Conservation (phyloP, 2,113 vertebrate genomes). For the Mus musculus region DNA sequence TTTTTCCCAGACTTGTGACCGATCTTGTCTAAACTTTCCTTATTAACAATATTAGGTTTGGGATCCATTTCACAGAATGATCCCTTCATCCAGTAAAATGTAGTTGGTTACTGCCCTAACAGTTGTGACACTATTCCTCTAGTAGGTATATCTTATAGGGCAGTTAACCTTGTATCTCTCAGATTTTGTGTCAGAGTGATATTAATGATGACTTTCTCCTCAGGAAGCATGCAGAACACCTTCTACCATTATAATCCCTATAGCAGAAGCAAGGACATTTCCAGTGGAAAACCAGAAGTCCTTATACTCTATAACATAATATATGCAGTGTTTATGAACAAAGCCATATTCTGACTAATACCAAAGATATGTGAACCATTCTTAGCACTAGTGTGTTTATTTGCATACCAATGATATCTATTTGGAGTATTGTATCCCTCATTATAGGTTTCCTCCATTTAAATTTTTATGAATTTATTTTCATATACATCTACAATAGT, state of each 20-base stretch:
- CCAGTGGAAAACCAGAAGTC: neutral
- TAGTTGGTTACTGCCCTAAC: neutral
- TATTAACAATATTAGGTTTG: neutral
- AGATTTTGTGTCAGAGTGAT: neutral
- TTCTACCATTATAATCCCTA: neutral
- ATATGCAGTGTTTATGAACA: neutral
- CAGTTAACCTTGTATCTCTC: neutral
- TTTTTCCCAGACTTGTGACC: neutral
- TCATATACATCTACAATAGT: neutral
- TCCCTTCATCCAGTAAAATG: neutral
- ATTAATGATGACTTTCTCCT: neutral
- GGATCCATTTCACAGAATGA: neutral
- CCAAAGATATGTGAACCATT: neutral
- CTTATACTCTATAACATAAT: neutral
- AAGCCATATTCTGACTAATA: neutral
- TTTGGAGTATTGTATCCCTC: neutral
- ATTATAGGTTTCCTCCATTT: neutral
- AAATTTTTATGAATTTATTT: neutral
- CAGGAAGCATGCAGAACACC: neutral
- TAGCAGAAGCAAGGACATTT: neutral
- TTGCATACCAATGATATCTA: neutral
- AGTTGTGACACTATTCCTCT: neutral
- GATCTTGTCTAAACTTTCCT: neutral
- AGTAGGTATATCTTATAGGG: neutral
- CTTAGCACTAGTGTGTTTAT: neutral